Base-by-base conservation (phyloP, 2,113 vertebrate genomes). In the Vanacampus margaritifer region DNA sequence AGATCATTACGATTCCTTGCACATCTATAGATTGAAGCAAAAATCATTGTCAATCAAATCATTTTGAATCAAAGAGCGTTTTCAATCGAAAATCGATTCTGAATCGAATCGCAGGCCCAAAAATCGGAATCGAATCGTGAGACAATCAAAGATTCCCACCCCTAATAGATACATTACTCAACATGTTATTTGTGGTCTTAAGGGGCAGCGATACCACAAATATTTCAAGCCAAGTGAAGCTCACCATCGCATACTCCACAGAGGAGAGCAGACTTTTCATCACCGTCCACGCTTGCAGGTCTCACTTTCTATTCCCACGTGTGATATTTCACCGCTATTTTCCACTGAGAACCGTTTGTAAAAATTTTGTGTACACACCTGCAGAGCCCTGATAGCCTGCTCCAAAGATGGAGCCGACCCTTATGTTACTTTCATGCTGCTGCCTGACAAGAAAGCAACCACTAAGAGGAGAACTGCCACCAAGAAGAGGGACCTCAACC, bases 391-490 rank as follows among this genome's bases (percentile, higher is more conserved):
- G 72, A 72, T 81, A 9, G 78, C 92, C 5, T 88, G 80, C 59
- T 90, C 93, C 9, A 94, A 93, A 73, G 95, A 97, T 0, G 86
- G 89, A 0, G 93, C 95, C 0, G 95, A 97, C 77, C 91, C 94
- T 3, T 98, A 98, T 0, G 84, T 96, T 32, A 93, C 94, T 14
- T 89, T 95, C 69, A 79, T 93, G 70, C 93, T 98, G 16, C 87
- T 94, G 54, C 96, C 95, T 1, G 96, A 98, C 88, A 96, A 94
- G 79, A 93, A 88, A 84, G 93, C 89, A 0, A 84, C 82, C 80
- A 94, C 92, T 88, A 98, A 97, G 87, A 92, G 91, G 80, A 95
- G 94, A 86, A 97, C 95, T 0, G 79, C 63, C 1, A 91, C 93
- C 58, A 96, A 94, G 87, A 96, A 91, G 87, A 93, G 81, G 80